Evolutionary conservation across 2,797 vertebrate genomes (phyloP).

Genomic region (Vespertilio murinus): DNA sequence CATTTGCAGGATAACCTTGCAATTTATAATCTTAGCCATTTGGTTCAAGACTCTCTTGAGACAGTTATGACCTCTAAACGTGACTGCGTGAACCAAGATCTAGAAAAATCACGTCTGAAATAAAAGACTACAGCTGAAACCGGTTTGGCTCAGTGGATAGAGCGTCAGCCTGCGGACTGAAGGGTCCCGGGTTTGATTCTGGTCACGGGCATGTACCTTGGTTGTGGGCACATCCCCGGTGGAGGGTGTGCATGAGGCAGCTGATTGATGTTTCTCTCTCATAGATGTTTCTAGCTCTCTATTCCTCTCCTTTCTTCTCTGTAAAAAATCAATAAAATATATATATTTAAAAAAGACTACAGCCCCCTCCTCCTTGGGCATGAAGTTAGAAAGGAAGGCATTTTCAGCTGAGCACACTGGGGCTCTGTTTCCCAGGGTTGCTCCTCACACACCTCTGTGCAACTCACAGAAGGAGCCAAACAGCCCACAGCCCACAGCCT

Average conservation of each 20-base stretch:
- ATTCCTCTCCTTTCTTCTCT: no score
- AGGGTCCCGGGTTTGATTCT: no score
- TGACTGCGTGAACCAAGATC: neutral
- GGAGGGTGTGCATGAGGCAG: no score
- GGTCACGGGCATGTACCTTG: no score
- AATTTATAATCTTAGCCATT: neutral
- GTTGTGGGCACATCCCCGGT: no score
- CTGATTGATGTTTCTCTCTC: no score
- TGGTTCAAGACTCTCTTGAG: neutral
- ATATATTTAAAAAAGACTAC: neutral
- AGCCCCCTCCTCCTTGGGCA: neutral
- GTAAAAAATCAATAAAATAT: no score
- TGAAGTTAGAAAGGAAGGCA: neutral
- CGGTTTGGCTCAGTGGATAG: no score
- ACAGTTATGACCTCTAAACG: neutral
- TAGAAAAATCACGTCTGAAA: slow-evolving; percentile 11
- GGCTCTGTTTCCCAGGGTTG: neutral
- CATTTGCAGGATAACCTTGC: neutral
- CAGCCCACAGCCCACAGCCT: neutral
- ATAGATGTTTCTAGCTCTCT: no score
- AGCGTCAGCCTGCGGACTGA: no score
- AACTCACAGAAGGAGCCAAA: neutral
- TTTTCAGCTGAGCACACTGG: neutral
- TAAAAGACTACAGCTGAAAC: neutral
- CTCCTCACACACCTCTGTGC: neutral